Evolutionary conservation across 2,113 vertebrate genomes (phyloP), one percentile per base, ranked within the genome.

Genomic region (Alethe castanea): DNA sequence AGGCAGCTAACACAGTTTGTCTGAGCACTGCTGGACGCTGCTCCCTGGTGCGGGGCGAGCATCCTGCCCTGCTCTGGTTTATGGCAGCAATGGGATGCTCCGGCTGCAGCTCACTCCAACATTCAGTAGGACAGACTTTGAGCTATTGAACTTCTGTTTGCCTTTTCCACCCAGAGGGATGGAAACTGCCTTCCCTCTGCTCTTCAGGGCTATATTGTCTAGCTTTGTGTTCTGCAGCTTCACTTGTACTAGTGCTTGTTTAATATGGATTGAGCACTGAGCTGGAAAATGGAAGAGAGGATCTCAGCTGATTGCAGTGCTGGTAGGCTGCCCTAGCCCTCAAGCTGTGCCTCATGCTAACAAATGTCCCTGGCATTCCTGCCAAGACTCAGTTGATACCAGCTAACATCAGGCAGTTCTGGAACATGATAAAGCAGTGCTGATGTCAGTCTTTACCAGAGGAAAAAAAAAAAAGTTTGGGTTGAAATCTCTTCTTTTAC

Each of bases 281-380:
- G 82, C 93, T 95, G 90, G 96, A 93, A 96, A 96, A 95, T 96
- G 82, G 80, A 92, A 95, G 95, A 90, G 91, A 90, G 82, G 92
- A 94, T 93, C 86, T 93, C 56, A 15, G 86, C 76, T 88, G 94
- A 92, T 88, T 96, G 92, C 92, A 36, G 95, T 78, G 93, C 88
- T 96, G 94, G 93, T 94, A 94, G 85, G 16, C 90, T 96, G 95
- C 96, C 92, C 90, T 94, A 94, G 95, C 88, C 93, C 93, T 96
- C 70, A 92, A 95, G 94, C 96, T 96, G 85, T 93, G 95, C 90
- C 90, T 95, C 79, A 5, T 81, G 67, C 78, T 90, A 94, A 88
- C 94, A 91, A 96, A 95, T 93, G 92, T 77, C 88, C 64, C 92
- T 94, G 94, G 93, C 92, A 48, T 50, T 73, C 76, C 82, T 92